Conservation (phyloP, 2,797 vertebrate species). For the Decapterus maruadsi region DNA sequence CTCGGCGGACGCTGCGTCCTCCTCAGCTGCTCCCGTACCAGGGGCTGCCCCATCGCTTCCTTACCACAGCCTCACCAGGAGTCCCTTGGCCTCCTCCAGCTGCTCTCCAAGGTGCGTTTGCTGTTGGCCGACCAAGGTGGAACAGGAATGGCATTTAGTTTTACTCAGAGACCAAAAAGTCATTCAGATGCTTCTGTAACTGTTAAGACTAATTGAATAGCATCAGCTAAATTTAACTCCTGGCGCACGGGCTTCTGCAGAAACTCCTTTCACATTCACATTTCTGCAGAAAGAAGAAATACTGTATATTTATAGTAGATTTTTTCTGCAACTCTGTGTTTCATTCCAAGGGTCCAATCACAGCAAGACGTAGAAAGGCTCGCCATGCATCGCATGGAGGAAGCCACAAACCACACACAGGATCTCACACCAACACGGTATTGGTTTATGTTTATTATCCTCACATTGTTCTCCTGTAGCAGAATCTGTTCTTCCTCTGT, state of each 20-base stretch:
- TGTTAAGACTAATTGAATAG: background rate
- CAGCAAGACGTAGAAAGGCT: constrained; percentile 50
- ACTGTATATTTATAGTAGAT: too few relatives aligned
- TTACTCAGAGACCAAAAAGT: background rate
- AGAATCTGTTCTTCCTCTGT: background rate
- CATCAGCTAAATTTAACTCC: too few relatives aligned
- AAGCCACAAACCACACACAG: background rate
- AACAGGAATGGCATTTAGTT: background rate
- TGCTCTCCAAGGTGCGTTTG: constrained; percentile 73
- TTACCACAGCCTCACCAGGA: constrained; percentile 80
- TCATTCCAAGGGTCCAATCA: constrained; percentile 47
- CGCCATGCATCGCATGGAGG: background rate
- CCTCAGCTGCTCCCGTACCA: constrained; percentile 85
- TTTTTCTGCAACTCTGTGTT: background rate
- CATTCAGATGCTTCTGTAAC: background rate
- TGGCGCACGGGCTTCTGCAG: too few relatives aligned
- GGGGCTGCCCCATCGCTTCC: constrained; percentile 81
- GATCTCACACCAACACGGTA: constrained; percentile 37
- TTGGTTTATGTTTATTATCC: background rate
- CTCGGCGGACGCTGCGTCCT: constrained; percentile 90
- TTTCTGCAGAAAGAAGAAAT: too few relatives aligned
- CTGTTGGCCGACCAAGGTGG: background rate
- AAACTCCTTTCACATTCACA: too few relatives aligned
- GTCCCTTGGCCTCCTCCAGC: constrained; percentile 85
- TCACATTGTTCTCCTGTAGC: background rate